Evolutionary conservation across 2,888 invertebrate species (phyloP).

Genomic region (Aromia moschata): DNA sequence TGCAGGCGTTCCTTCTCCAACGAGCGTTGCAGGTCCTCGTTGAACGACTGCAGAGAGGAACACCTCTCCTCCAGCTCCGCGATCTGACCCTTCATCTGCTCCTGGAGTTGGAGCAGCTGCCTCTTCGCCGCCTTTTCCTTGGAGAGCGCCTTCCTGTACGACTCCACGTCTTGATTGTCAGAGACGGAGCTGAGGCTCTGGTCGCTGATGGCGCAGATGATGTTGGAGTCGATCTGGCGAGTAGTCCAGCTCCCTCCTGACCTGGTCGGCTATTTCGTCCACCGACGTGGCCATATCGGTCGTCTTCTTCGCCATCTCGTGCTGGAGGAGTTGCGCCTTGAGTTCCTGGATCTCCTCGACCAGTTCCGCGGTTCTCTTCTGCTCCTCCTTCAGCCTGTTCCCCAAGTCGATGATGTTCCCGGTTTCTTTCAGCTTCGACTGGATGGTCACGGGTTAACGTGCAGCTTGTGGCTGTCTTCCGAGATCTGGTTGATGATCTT

Average conservation of each 20-base stretch:
- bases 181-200: constrained; percentile 49
- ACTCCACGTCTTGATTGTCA: constrained; percentile 54
- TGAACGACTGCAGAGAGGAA: constrained; percentile 38
- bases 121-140: constrained; percentile 42
- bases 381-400: constrained; percentile 67
- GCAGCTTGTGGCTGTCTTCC: constrained; percentile 66
- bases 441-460: constrained; percentile 66
- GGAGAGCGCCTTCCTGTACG: constrained; percentile 54
- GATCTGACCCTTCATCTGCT: constrained; percentile 37
- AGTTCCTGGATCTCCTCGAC: constrained; percentile 55
- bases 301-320: constrained; percentile 58
- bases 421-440: constrained; percentile 58
- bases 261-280: constrained; percentile 67
- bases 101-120: constrained; percentile 39
- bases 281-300: constrained; percentile 58
- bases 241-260: constrained; percentile 69
- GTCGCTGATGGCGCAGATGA: constrained; percentile 67
- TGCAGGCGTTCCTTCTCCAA: constrained; percentile 70
- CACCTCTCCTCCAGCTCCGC: constrained; percentile 54
- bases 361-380: constrained; percentile 60
- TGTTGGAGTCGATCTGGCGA: constrained; percentile 69
- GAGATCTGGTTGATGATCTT: constrained; percentile 69
- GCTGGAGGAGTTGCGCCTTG: constrained; percentile 56
- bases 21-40: constrained; percentile 59
- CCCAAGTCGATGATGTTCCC: constrained; percentile 68